Evolutionary conservation across 2,888 invertebrate species (phyloP), one percentile per base, ranked within the genome.

Genomic region (Macrostomum cliftonense): DNA sequence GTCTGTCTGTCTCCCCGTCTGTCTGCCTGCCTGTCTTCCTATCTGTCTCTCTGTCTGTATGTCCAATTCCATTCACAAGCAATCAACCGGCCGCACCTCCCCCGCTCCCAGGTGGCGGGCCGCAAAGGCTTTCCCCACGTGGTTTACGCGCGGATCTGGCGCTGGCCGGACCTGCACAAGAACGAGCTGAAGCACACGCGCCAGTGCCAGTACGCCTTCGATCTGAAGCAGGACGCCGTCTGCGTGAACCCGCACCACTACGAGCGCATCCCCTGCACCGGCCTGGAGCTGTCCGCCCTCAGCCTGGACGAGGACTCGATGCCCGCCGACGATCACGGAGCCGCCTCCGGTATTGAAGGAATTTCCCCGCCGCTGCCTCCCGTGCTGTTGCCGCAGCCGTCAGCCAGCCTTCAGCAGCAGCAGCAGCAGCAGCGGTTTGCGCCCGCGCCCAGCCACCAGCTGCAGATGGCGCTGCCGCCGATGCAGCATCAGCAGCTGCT

Each of bases 211-310:
- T 93, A 82, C 75, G 97, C 93, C 37, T 97, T 97, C 73, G 97
- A 99, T 75, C 77, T 95, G 64, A 99, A 99, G 74, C 88, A 87
- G 71, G 97, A 99, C 74, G 87, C 87, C 39, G 95, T 97, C 19
- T 97, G 97, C 72, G 93, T 99, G 42, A 99, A 97, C 75, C 97
- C 97, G 1, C 97, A 95, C 70, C 97, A 99, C 67, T 99, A 99
- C 70, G 95, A 97, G 71, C 77, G 97, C 59, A 93, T 97, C 43
- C 95, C 97, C 21, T 93, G 28, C 28, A 28, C 28, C 28, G 28
- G 28, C 28, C 28, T 28, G 28, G 28, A 28, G 28, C 28, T 28
- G 28, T 28, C 28, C 5, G 4, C 28, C 5, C 28, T 28, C 28
- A 28, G 28, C 28, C 28, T 28, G 28, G 28, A 28, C 28, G 28